Percentiles rank a stretch among this genome's conserved stretches.
Evolutionary conservation across 2,888 invertebrate species (phyloP).

Genomic region (Aradus depressus): DNA sequence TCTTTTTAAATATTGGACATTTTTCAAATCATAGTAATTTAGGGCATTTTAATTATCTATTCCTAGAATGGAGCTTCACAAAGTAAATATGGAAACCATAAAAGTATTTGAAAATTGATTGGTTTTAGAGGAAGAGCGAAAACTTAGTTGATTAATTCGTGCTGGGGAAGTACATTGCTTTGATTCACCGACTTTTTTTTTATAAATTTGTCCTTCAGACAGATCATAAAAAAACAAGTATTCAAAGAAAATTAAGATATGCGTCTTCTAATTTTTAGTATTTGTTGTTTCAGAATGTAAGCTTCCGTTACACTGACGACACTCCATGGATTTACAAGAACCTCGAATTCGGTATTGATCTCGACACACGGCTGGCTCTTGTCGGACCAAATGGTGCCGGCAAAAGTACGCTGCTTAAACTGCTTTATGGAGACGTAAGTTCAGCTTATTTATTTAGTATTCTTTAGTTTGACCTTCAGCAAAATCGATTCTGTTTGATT

Average conservation of each 20-base stretch:
- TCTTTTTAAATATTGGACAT: too few relatives aligned
- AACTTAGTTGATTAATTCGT: too few relatives aligned
- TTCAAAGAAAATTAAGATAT: neutral
- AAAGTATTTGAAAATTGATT: too few relatives aligned
- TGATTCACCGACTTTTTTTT: neutral
- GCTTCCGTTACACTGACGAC: slow-evolving; percentile 80
- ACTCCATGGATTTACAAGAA: slow-evolving; percentile 91
- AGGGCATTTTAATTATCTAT: too few relatives aligned
- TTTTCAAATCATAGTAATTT: too few relatives aligned
- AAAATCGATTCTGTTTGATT: too few relatives aligned
- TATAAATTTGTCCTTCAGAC: neutral
- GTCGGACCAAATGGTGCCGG: slow-evolving; percentile 99
- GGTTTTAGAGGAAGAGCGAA: too few relatives aligned
- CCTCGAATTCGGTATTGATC: slow-evolving; percentile 96
- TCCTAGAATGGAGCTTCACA: too few relatives aligned
- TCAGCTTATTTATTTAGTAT: neutral
- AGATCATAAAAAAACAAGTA: neutral
- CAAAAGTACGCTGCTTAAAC: slow-evolving; percentile 92
- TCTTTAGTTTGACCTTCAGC: too few relatives aligned
- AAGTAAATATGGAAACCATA: too few relatives aligned
- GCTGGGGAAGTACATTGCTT: neutral
- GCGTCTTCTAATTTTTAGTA: slow-evolving; percentile 10
- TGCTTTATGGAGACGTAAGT: slow-evolving; percentile 84
- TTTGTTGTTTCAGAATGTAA: slow-evolving; percentile 63
- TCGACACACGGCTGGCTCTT: slow-evolving; percentile 87